Evolutionary conservation across 2,888 invertebrate genomes (phyloP), one percentile per base, ranked within the genome.

Genomic region (Baccha elongata): DNA sequence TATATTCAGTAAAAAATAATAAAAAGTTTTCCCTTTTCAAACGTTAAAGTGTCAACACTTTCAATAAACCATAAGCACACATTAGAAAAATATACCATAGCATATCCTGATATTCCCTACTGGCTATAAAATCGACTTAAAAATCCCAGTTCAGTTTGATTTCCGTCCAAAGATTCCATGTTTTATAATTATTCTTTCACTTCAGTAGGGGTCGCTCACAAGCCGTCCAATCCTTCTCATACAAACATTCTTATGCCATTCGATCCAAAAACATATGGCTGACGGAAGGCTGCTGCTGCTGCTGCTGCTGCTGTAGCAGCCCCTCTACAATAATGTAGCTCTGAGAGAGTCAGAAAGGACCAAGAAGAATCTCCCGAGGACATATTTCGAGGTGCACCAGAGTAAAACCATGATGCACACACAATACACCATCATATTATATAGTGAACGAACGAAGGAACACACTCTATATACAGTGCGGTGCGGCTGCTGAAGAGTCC

Each of bases 171-270:
- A 64, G 74, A 65, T 58, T 74, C 64, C 71, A 69, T 74, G 75
- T 75, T 65, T 75, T 65, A 81, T 81, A 81, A 81, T 81, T 65
- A 81, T 81, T 81, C 50, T 52, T 60, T 58, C 42, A 68, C 46
- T 67, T 23, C 15, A 58, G 21, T 46, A 48, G 46, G 32, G 67
- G 40, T 64, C 35, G 46, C 8, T 53, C 10, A 37, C 46, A 5
- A 37, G 37, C n/a, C n/a, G n/a, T n/a, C 55, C 62, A 42, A 64
- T 60, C 60, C 29, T 60, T 44, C 6, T 17, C 32, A 2, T 11
- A 29, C 17, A 26, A 2, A 3, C 1, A 11, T 29, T 5, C 21
- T 7, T 40, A 15, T 5, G 8, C 19, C 42, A 74, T 53, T 53
- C 46, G 53, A 64, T 48, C 13, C 23, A 2, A 46, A 3, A 44